Conservation (phyloP, 2,797 vertebrate species). For the Argentina silus region DNA sequence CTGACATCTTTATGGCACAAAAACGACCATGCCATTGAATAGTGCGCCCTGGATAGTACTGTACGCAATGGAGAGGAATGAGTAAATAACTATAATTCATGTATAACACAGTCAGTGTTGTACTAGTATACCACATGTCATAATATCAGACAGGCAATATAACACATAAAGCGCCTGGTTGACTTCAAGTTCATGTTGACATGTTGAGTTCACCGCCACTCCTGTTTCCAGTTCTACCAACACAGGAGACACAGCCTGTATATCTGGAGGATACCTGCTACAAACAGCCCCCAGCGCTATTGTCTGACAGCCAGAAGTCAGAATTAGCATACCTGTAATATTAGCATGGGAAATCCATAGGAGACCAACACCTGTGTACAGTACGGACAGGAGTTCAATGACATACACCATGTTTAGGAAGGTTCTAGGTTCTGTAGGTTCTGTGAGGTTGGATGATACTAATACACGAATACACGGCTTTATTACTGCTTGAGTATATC, state of each 20-base stretch:
- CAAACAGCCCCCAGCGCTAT: neutral
- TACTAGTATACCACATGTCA: neutral
- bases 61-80: no score
- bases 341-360: neutral
- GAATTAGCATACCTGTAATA: neutral
- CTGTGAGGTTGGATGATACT: neutral
- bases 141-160: neutral
- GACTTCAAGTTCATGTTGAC: neutral
- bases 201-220: neutral
- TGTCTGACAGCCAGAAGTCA: neutral
- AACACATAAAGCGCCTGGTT: neutral
- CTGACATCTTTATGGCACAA: neutral
- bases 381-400: no score
- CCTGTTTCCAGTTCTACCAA: slow-evolving; percentile 6
- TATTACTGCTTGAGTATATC: no score
- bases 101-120: neutral
- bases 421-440: neutral
- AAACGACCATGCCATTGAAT: no score
- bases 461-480: neutral
- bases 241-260: neutral
- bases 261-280: neutral
- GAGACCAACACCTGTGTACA: neutral
- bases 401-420: neutral
- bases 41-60: no score
- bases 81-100: no score